phyloP scores from a whole-genome alignment of 2,888 invertebrate genomes.

The Sceliomorpha sp. region DNA sequence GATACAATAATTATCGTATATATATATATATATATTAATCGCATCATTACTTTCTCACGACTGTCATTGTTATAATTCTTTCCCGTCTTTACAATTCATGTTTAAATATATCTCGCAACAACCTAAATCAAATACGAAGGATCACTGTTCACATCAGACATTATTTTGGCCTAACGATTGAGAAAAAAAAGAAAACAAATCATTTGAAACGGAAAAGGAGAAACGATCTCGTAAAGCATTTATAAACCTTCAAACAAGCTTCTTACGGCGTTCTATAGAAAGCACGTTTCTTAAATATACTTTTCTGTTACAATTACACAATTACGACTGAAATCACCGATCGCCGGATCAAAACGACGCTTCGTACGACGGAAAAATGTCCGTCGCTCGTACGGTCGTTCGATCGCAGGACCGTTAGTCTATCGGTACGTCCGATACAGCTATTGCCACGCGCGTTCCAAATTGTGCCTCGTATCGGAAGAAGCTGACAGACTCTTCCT shows the following conservation, averaged over 20 bases:
- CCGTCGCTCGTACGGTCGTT: no score
- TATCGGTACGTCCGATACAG: no score
- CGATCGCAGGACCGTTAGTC: no score
- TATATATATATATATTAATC: constrained; percentile 62
- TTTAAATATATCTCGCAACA: constrained; percentile 65
- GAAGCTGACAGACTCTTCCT: no score
- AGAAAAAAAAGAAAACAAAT: constrained; percentile 55
- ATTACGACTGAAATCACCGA: constrained; percentile 31
- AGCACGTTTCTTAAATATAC: constrained; percentile 39
- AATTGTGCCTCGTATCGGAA: no score
- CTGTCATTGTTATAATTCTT: constrained; percentile 32
- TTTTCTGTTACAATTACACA: constrained; percentile 39
- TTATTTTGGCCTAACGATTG: constrained; percentile 71
- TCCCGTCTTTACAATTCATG: constrained; percentile 57
- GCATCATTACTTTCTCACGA: constrained; percentile 58
- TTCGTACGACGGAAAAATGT: no score
- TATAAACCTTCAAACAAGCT: constrained; percentile 44
- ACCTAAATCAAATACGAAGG: constrained; percentile 66
- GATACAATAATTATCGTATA: constrained; percentile 61
- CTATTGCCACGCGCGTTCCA: no score
- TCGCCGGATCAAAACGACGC: constrained; percentile 8
- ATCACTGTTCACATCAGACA: constrained; percentile 68
- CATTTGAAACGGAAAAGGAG: constrained; percentile 4
- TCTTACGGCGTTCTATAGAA: constrained; percentile 44
- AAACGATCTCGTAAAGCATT: constrained; percentile 68